These are phyloP conservation scores for Caenorhabditis brenneri DNA, from an alignment of 1,140 invertebrate species.

Conservation along the genomic window DNA sequence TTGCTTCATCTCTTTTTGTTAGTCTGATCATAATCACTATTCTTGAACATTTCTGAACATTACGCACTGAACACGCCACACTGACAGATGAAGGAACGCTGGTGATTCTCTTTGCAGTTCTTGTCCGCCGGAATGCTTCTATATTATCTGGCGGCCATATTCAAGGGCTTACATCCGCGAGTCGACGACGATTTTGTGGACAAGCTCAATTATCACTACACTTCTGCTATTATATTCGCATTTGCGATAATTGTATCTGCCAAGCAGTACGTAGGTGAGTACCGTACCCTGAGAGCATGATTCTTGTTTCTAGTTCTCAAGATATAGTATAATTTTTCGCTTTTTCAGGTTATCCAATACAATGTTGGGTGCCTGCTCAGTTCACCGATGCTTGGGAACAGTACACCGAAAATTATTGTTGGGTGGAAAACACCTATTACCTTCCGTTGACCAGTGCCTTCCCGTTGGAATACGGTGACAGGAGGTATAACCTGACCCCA, in stretches of 20 bases:
- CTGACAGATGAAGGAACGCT: not conserved
- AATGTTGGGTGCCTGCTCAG: conserved; percentile 71
- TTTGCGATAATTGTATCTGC: conserved; percentile 71
- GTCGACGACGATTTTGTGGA: conserved; percentile 71
- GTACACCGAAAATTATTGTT: conserved; percentile 70
- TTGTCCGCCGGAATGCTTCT: conserved; percentile 70
- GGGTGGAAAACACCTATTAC: conserved; percentile 71
- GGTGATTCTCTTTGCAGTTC: conserved; percentile 57
- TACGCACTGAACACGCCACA: not conserved
- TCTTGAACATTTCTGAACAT: not conserved
- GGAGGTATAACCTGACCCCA: conserved; percentile 57
- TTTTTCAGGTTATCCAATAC: conserved; percentile 68
- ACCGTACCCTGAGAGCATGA: not conserved
- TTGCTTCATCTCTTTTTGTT: conserved; percentile 10
- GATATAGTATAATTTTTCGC: not conserved
- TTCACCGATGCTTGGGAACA: conserved; percentile 72
- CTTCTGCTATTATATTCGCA: conserved; percentile 70
- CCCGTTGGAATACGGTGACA: conserved; percentile 69
- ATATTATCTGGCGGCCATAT: conserved; percentile 70
- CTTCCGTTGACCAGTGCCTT: conserved; percentile 70
- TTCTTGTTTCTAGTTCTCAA: too few relatives aligned
- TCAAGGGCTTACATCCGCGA: conserved; percentile 70
- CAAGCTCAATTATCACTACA: conserved; percentile 71
- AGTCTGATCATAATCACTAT: conserved; percentile 4
- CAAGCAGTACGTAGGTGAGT: conserved; percentile 70